Evolutionary conservation across 2,113 vertebrate species (phyloP), one percentile per base, ranked within the genome.

Genomic region (Muscicapa adusta): DNA sequence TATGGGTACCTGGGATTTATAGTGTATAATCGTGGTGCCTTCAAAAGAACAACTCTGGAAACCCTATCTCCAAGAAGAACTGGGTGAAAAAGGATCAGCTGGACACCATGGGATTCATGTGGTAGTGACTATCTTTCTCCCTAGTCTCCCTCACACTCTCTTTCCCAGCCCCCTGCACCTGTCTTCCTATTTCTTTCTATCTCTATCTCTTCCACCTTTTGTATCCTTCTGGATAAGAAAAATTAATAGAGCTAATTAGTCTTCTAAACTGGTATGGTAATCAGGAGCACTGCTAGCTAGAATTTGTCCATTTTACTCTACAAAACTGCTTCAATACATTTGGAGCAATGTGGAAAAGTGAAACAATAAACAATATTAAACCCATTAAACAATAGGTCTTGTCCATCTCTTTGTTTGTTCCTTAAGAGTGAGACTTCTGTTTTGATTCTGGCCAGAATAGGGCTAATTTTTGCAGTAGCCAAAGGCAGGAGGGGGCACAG

Each of bases 61-160:
- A 38, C 13, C 4, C 12, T 10, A 70, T 16, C 7, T 6, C 3
- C 2, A 1, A 18, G n/a, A 54, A 29, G 40, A 54, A 13, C 5
- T 12, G n/a, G 10, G 13, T 43, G 43, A 78, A 19, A 16, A 70
- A n/a, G 8, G 13, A 78, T 15, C 29, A 17, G 25, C 29, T 25
- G 56, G 13, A 47, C 8, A 34, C 10, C 1, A 0, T 1, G 4
- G 10, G 25, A 54, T 71, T 54, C 40, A 31, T 0, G 0, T 5
- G 19, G 10, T 56, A 14, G 8, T 54, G 40, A 48, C 5, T n/a
- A 19, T n/a, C 23, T 54, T 77, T 24, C n/a, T 40, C 33, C 11
- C 10, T 14, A 34, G 31, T 54, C n/a, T 40, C 14, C 47, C 24
- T 76, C 43, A 43, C 6, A 3, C 3, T 43, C 10, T 51, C 6